Evolutionary conservation across 2,113 vertebrate genomes (phyloP), one percentile per base, ranked within the genome.

Genomic region (Suncus etruscus): DNA sequence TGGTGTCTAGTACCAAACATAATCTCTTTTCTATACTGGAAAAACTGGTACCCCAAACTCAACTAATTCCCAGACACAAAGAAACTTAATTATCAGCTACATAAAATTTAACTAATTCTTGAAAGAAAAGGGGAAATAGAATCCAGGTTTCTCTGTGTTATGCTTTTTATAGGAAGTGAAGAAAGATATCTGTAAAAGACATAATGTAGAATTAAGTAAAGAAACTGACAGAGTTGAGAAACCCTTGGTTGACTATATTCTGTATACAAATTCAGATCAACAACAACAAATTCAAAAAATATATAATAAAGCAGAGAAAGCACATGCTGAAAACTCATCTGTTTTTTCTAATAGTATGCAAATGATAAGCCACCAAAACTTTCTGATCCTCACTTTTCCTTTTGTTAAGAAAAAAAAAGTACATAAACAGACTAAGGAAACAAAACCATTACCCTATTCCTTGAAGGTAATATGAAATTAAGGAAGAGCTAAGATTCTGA

Each of bases 201-300:
- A 11, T 80, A 11, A 76, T 84, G 39, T 73, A 69, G 63, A 83
- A 72, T n/a, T 65, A 61, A 70, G 29, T 31, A 65, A 87, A 81
- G 27, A 25, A 25, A 84, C 16, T n/a, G 63, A 32, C 20, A 48
- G 45, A 74, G 68, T 6, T 24, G 48, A 86, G 70, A 75, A 76
- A 72, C 22, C 74, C 14, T 11, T 45, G 58, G 77, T 20, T 39
- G 75, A 61, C n/a, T 83, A 7, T 69, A 25, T 29, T 91, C 75
- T 80, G 10, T 66, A 32, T 1, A 66, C 0, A 4, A 91, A 79
- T 58, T 82, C 27, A 39, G 18, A 61, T 1, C 58, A 61, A 20
- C 58, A 22, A 61, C 58, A 61, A 61, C 58, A 61, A 61, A 61
- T 20, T 4, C 58, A 61, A 22, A 61, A 61, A 27, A 29, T 3